A percentile compares a stretch with the other conserved stretches of the same genome.
phyloP scores from a whole-genome alignment of 1,140 invertebrate genomes.

The Linepithema humile region DNA sequence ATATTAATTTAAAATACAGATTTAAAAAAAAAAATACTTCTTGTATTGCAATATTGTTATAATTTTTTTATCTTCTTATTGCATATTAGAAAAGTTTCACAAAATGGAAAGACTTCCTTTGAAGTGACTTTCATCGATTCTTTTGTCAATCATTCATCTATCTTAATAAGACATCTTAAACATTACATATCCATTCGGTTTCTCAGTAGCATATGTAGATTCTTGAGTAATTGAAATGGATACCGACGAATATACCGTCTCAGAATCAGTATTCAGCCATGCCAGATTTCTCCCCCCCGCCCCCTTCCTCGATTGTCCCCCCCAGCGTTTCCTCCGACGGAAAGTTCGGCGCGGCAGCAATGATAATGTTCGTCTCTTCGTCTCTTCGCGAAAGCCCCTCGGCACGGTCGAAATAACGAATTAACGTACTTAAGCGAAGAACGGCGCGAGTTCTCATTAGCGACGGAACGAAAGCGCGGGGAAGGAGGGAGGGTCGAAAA shows the following conservation, averaged over 20 bases:
- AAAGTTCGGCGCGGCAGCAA: constrained; percentile 23
- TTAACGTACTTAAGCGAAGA: constrained; percentile 36
- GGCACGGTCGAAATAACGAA: constrained; percentile 29
- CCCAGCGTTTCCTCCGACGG: background rate
- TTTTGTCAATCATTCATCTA: too few species aligned
- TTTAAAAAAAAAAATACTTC: too few species aligned
- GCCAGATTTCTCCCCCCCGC: too few species aligned
- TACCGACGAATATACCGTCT: background rate
- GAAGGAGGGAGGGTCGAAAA: background rate
- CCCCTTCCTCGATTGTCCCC: background rate
- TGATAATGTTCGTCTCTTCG: background rate
- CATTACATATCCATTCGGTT: background rate
- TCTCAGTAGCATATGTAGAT: background rate
- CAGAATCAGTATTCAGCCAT: too few species aligned
- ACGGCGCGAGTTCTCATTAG: constrained; percentile 58
- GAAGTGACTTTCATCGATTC: too few species aligned
- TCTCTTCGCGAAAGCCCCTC: background rate
- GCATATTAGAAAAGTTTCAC: background rate
- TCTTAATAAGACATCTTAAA: background rate
- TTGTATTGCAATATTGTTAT: too few species aligned
- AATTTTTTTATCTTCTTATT: background rate
- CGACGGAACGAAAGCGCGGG: background rate
- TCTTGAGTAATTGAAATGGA: background rate
- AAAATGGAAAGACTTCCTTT: too few species aligned
- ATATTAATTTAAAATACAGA: too few species aligned